A percentile compares a stretch with the other conserved stretches of the same genome.
These are phyloP conservation scores for Strigamia transsilvanica DNA, from an alignment of 2,888 invertebrate genomes.

Conservation along the genomic window DNA sequence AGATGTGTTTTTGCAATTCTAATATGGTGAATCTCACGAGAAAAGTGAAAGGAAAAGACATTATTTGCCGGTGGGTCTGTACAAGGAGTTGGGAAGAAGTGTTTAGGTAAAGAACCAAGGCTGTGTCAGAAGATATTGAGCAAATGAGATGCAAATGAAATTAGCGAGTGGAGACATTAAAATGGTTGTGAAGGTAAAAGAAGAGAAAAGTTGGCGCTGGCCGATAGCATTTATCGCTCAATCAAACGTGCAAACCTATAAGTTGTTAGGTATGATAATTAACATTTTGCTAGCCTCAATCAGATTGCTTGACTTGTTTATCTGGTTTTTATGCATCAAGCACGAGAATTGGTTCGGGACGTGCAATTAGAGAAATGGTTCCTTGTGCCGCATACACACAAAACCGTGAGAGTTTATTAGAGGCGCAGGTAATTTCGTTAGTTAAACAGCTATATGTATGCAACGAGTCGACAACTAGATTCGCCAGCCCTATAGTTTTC, in stretches of 20 bases:
- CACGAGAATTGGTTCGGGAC: conserved; percentile 42
- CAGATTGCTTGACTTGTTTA: conserved; percentile 43
- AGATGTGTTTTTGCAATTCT: conserved; percentile 48
- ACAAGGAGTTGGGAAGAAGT: background rate
- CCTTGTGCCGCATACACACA: background rate
- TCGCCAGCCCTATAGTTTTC: conserved; percentile 24
- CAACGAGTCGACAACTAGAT: conserved; percentile 12
- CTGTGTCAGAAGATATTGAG: conserved; percentile 5
- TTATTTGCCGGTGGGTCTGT: conserved; percentile 9
- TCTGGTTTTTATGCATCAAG: conserved; percentile 29
- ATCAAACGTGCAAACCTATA: conserved; percentile 34
- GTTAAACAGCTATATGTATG: conserved; percentile 42
- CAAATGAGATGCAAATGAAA: conserved; percentile 42
- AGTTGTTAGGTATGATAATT: conserved; percentile 32
- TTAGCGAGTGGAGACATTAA: conserved; percentile 34
- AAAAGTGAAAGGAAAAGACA: conserved; percentile 26
- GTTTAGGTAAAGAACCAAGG: background rate
- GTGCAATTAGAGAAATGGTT: conserved; percentile 46
- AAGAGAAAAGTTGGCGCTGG: conserved; percentile 33
- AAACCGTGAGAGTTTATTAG: conserved; percentile 39
- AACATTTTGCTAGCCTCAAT: conserved; percentile 40
- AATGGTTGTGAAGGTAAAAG: background rate
- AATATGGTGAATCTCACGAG: conserved; percentile 25
- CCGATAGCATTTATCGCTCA: conserved; percentile 47
- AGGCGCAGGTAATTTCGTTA: conserved; percentile 40